Evolutionary conservation across 2,797 vertebrate genomes (phyloP), one percentile per base, ranked within the genome.

Genomic region (Pantherophis vulpinus): DNA sequence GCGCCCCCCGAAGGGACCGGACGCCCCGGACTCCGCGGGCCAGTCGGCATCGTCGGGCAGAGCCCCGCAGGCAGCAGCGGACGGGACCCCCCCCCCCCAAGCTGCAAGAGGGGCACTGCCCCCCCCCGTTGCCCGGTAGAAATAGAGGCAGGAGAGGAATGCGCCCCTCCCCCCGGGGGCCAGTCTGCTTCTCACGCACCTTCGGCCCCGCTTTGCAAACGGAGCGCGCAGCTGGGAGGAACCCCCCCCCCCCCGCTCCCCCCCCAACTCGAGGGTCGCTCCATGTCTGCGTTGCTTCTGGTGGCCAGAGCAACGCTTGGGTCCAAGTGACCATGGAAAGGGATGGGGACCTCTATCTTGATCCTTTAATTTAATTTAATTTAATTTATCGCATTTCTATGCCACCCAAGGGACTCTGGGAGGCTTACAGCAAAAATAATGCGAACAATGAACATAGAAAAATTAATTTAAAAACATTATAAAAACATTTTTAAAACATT

Each of bases 241-340:
- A 0, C 60, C 60, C 60, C 60, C 66, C 0, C n/a, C 66, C 0
- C n/a, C 66, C 0, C n/a, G 51, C 56, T 4, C 58, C 58, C 0
- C 14, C n/a, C 66, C 0, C n/a, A 32, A 32, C 66, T 2, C 13
- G 12, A 29, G 66, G 29, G 5, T 37, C n/a, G 29, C 27, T 6
- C 13, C n/a, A 0, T 2, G n/a, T 32, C n/a, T n/a, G 63, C 61
- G 12, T n/a, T n/a, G 29, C 63, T 70, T 32, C 29, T 14, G 29
- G 63, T 32, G 66, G 16, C 14, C n/a, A 6, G 66, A 74, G 66
- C 32, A 9, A 74, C 6, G 66, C 13, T 18, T 14, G 29, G 66
- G 5, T 16, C n/a, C 66, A 3, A 74, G 14, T 0, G n/a, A 32
- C 5, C 16, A 1, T 37, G 70, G 32, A 9, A 18, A 18, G n/a